phyloP scores from a whole-genome alignment of 1,140 invertebrate species.

The Daktulosphaira vitifoliae region DNA sequence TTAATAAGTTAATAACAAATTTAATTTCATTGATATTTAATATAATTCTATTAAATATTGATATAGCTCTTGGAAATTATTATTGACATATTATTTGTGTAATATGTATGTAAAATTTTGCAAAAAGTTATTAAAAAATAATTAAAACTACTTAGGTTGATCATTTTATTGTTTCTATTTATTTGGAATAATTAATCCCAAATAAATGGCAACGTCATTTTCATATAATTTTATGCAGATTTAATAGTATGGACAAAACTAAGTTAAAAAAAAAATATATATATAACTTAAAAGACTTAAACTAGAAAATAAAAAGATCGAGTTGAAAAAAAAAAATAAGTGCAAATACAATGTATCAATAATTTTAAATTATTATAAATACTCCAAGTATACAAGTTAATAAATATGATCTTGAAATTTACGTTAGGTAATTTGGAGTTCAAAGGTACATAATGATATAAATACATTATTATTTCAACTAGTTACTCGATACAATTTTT shows the following conservation, averaged over 20 bases:
- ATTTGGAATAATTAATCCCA: conserved; percentile 9
- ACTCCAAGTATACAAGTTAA: conserved; percentile 16
- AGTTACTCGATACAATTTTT: conserved; percentile 25
- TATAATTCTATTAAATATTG: too few relatives aligned
- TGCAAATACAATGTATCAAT: conserved; percentile 24
- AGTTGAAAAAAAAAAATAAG: background rate
- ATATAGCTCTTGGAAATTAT: too few relatives aligned
- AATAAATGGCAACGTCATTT: conserved; percentile 12
- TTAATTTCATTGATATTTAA: too few relatives aligned
- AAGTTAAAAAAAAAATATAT: conserved; percentile 16
- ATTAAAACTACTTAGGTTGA: too few relatives aligned
- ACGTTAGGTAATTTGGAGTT: conserved; percentile 10
- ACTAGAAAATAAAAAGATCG: background rate
- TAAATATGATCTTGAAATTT: conserved; percentile 17
- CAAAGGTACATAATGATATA: conserved; percentile 22
- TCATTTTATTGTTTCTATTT: conserved; percentile 1
- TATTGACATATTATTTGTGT: too few relatives aligned
- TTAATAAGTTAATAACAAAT: too few relatives aligned
- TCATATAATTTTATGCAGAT: conserved; percentile 1
- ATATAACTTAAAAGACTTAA: conserved; percentile 7
- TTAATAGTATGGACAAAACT: conserved; percentile 2
- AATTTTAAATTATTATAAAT: conserved; percentile 28
- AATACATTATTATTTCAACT: conserved; percentile 27
- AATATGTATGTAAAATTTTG: too few relatives aligned
- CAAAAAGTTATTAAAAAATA: too few relatives aligned